Base-by-base conservation (phyloP, 2,113 vertebrate genomes). In the Piaya cayana region DNA sequence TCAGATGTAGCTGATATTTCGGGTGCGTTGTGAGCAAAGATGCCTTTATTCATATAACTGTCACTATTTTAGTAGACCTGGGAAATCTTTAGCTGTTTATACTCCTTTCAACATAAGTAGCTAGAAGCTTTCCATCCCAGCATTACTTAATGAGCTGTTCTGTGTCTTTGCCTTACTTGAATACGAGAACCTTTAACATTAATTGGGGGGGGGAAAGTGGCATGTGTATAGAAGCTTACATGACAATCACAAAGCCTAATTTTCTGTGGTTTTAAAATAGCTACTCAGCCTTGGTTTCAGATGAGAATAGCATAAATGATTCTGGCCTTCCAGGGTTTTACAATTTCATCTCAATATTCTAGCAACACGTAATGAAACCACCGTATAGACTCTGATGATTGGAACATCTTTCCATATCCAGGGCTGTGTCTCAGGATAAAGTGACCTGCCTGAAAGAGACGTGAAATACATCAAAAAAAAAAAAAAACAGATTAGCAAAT, bases 121-220 rank as follows among this genome's bases (percentile, higher is more conserved):
- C 82, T 94, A 82, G 92, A 91, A 79, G 88, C 49, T 97, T 96
- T 92, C 94, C 42, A 62, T 88, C 60, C 45, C 49, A 76, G 15
- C 37, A 32, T 81, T 82, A 80, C 42, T 82, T 96, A 96, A 94
- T 91, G 93, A 97, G 89, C 75, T 90, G 49, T 78, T 91, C 72
- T 65, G 53, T 86, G 43, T 75, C 71, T 90, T 72, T 90, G 78
- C 43, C 42, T 94, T 81, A 39, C 84, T 88, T 77, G 74, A 95
- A 86, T 74, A 83, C 65, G 95, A 85, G 50, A 22, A 80, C 42
- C 42, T 89, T 93, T 83, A 70, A 16, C 71, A 84, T 82, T 95
- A 95, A 96, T 77, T 96, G 84, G 56, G 80, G n/a, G n/a, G 58
- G 19, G 74, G 34, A 93, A 90, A 92, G 83, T 34, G 64, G 19